Conservation (phyloP, 2,888 invertebrate species). For the Macaria notata region DNA sequence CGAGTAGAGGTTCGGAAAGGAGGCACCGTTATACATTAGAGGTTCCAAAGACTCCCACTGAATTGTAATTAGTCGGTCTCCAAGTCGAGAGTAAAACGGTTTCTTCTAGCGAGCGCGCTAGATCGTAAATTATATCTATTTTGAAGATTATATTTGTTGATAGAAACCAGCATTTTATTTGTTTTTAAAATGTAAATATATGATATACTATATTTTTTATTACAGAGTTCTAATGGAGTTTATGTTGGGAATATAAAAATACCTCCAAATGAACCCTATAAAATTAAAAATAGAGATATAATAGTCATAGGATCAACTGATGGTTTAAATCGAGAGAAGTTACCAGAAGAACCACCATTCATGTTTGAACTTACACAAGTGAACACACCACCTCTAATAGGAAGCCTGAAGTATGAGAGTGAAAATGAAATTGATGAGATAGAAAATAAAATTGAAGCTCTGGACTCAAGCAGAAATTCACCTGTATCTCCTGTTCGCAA, state of each 20-base stretch:
- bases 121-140: too few species aligned
- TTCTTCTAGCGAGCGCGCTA: too few species aligned
- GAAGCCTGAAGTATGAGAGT: slow-evolving; percentile 55
- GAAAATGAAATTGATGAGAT: slow-evolving; percentile 53
- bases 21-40: too few species aligned
- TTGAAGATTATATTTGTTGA: neutral
- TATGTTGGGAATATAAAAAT: slow-evolving; percentile 75
- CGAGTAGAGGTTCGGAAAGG: too few species aligned
- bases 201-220: too few species aligned
- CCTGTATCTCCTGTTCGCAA: slow-evolving; percentile 35
- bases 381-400: slow-evolving; percentile 35
- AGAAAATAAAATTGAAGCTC: slow-evolving; percentile 44
- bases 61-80: too few species aligned
- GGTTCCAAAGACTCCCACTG: too few species aligned
- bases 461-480: slow-evolving; percentile 30
- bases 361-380: slow-evolving; percentile 60
- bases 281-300: slow-evolving; percentile 66
- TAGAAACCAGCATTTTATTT: too few species aligned
- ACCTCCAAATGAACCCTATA: slow-evolving; percentile 51
- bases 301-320: slow-evolving; percentile 81
- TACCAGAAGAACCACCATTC: slow-evolving; percentile 62
- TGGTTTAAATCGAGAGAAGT: slow-evolving; percentile 45
- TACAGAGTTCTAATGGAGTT: slow-evolving; percentile 84
- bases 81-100: too few species aligned
- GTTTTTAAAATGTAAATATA: too few species aligned